phyloP scores from a whole-genome alignment of 2,113 vertebrate genomes.

The Hippocampus abdominalis region DNA sequence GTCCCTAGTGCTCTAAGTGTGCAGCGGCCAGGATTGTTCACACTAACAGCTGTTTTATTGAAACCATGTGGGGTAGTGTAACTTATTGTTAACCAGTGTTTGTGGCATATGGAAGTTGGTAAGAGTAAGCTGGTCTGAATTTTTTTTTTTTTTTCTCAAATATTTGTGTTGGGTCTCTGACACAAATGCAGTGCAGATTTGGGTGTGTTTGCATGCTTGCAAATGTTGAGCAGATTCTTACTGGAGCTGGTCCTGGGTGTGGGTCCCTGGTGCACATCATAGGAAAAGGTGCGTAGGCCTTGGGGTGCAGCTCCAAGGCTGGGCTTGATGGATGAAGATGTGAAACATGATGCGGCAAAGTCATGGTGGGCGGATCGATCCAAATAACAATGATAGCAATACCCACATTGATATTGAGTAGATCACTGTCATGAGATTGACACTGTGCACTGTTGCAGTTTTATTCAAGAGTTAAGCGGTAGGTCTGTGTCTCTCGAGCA shows the following conservation, averaged over 20 bases:
- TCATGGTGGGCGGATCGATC: too few relatives aligned
- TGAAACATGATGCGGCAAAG: slow-evolving; percentile 11
- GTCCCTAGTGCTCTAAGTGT: slow-evolving; percentile 59
- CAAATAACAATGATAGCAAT: too few relatives aligned
- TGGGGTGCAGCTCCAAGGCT: slow-evolving; percentile 29
- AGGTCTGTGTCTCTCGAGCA: background rate
- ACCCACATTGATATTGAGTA: too few relatives aligned
- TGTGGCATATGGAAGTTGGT: slow-evolving; percentile 7
- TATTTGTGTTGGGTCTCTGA: slow-evolving; percentile 43
- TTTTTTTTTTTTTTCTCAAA: slow-evolving; percentile 22
- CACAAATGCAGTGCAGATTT: slow-evolving; percentile 28
- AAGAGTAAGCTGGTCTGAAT: slow-evolving; percentile 20
- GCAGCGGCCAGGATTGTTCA: slow-evolving; percentile 70
- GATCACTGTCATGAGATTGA: too few relatives aligned
- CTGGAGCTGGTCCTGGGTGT: slow-evolving; percentile 52
- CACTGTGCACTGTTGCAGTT: too few relatives aligned
- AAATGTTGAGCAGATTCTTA: slow-evolving; percentile 43
- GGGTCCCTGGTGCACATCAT: slow-evolving; percentile 42
- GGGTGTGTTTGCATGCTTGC: slow-evolving; percentile 58
- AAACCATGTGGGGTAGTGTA: slow-evolving; percentile 37
- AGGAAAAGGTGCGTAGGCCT: slow-evolving; percentile 22
- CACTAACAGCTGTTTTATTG: slow-evolving; percentile 65
- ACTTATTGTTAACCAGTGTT: slow-evolving; percentile 22
- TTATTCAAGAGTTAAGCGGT: too few relatives aligned
- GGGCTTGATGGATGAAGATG: slow-evolving; percentile 14